Percentiles rank a stretch among this genome's conserved stretches.
phyloP scores from a whole-genome alignment of 2,797 vertebrate genomes.

The Heterohyrax brucei region DNA sequence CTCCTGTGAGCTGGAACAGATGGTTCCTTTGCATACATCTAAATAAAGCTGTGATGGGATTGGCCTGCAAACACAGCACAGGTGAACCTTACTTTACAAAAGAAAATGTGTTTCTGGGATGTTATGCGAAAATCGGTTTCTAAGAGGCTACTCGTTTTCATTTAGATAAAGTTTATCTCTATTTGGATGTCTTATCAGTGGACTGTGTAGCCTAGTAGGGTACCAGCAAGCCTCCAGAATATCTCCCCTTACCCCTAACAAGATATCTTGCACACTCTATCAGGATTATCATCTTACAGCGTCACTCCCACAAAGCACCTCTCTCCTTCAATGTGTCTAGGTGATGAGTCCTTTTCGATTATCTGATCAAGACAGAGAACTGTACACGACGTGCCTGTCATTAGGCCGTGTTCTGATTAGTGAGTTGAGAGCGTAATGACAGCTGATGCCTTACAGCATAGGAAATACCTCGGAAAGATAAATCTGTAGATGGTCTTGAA shows the following conservation, averaged over 20 bases:
- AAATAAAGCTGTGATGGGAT: slow-evolving; percentile 83
- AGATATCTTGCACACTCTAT: background rate
- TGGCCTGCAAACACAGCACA: slow-evolving; percentile 66
- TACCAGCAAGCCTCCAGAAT: background rate
- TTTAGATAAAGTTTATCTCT: slow-evolving; percentile 61
- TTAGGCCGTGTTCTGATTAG: slow-evolving; percentile 54
- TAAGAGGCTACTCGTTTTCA: slow-evolving; percentile 59
- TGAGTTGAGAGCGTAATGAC: background rate
- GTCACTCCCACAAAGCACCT: background rate
- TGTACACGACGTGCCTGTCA: background rate
- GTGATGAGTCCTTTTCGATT: slow-evolving; percentile 4
- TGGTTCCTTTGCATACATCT: slow-evolving; percentile 82
- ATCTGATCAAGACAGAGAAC: slow-evolving; percentile 61
- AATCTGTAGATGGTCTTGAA: background rate
- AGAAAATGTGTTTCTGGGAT: slow-evolving; percentile 55
- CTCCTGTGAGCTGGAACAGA: slow-evolving; percentile 83
- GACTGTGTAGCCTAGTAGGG: background rate
- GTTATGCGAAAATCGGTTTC: slow-evolving; percentile 71
- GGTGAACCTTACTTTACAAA: slow-evolving; percentile 61
- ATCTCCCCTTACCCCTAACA: background rate
- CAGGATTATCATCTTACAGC: background rate
- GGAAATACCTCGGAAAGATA: background rate
- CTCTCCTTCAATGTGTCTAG: background rate
- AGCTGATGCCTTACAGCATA: background rate
- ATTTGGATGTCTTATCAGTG: slow-evolving; percentile 24